phyloP scores from a whole-genome alignment of 2,888 invertebrate genomes.

The Spodoptera exigua region DNA sequence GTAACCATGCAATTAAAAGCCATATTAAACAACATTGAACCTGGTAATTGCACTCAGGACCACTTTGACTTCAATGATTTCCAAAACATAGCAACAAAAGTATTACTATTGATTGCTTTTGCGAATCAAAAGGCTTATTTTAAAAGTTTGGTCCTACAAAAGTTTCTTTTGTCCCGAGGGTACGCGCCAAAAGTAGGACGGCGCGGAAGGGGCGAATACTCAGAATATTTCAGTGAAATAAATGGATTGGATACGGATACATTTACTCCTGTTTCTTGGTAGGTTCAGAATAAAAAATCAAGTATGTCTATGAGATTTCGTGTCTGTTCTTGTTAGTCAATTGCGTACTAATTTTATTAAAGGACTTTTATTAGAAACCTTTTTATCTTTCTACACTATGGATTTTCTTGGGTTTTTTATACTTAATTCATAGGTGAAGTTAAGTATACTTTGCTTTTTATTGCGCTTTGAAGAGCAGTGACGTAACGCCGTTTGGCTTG shows the following conservation, averaged over 20 bases:
- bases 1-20: no score
- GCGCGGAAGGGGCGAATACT: constrained; percentile 1
- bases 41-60: no score
- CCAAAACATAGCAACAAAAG: constrained; percentile 6
- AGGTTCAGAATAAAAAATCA: neutral
- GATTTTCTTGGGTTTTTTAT: no score
- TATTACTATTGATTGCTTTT: constrained; percentile 31
- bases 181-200: constrained; percentile 28
- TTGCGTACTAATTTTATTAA: no score
- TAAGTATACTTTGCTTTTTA: no score
- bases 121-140: constrained; percentile 46
- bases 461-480: no score
- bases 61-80: neutral
- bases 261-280: constrained; percentile 8
- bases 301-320: neutral
- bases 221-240: constrained; percentile 33
- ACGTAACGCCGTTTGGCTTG: no score
- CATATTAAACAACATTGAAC: no score
- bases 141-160: constrained; percentile 42
- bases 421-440: no score
- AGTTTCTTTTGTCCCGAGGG: constrained; percentile 45
- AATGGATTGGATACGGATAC: constrained; percentile 43
- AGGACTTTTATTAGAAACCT: no score
- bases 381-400: no score
- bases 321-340: no score